Conservation (phyloP, 2,113 vertebrate species). For the Chaenogobius annularis region DNA sequence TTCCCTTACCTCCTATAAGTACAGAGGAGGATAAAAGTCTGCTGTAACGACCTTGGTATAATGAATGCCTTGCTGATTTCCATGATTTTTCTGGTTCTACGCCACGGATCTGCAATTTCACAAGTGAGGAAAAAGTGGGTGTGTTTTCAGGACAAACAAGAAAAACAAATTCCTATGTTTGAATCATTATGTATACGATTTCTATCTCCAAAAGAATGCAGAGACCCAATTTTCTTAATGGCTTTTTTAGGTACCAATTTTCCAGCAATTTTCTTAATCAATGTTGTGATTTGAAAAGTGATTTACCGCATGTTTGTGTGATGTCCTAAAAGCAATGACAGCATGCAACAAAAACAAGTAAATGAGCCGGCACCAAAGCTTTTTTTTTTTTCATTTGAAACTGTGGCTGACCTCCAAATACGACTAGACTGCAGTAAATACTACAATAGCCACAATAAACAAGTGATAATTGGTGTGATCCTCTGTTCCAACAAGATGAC, state of each 20-base stretch:
- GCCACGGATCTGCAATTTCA: conserved; percentile 47
- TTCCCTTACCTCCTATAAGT: conserved; percentile 71
- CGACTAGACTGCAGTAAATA: conserved; percentile 70
- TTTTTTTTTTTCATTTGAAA: conserved; percentile 67
- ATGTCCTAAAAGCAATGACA: conserved; percentile 76
- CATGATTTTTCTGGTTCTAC: conserved; percentile 67
- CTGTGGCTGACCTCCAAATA: conserved; percentile 72
- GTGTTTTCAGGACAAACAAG: conserved; percentile 60
- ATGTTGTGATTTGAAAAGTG: conserved; percentile 73
- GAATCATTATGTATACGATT: conserved; percentile 68
- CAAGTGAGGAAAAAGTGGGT: conserved; percentile 45
- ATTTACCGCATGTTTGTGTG: conserved; percentile 72
- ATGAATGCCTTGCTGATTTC: conserved; percentile 72
- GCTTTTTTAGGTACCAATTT: conserved; percentile 72
- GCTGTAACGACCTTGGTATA: conserved; percentile 68
- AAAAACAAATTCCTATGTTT: conserved; percentile 65
- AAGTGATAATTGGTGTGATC: conserved; percentile 68
- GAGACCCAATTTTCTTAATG: conserved; percentile 74
- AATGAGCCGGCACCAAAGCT: conserved; percentile 33
- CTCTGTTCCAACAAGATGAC: conserved; percentile 58
- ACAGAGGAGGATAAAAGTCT: conserved; percentile 67
- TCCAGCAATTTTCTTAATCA: conserved; percentile 74
- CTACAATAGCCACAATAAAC: conserved; percentile 70
- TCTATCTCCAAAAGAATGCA: conserved; percentile 74
- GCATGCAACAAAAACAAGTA: conserved; percentile 69